Evolutionary conservation across 2,113 vertebrate genomes (phyloP), one percentile per base, ranked within the genome.

Genomic region (Calidris pugnax): DNA sequence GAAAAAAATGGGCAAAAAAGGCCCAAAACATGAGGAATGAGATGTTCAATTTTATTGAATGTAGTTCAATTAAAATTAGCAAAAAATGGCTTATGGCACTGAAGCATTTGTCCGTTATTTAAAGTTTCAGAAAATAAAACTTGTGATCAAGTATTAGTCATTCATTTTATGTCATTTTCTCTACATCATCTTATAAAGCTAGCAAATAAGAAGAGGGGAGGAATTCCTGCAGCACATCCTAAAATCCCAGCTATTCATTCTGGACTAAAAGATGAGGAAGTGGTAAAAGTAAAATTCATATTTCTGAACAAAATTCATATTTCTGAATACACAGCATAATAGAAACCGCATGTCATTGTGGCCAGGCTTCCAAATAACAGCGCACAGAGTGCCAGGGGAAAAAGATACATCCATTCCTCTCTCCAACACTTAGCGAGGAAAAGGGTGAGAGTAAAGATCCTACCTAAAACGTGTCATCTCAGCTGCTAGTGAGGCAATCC

Each of bases 1-100:
- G 12, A 28, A 83, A 57, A 89, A 63, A 39, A 9, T 1, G 0
- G 20, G 4, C 3, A 1, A 0, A 0, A 8, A 82, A 62, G 4
- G 4, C 37, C 10, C 60, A 63, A 59, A 92, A 86, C 7, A 7
- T 23, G 9, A 71, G 12, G 32, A 74, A 33, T 4, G 4, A 84
- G 10, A 84, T 39, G 1, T 66, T 76, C 1, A 32, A 37, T 90
- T 73, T 63, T 55, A 59, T 1, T 55, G 20, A 8, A 71, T 35
- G 5, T 3, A 69, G 67, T 62, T 77, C 50, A 24, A 90, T 60
- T 86, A 75, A 71, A 90, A 80, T 47, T 69, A 62, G 17, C 37
- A 50, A 74, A n/a, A 95, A 95, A 80, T 17, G 5, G 26, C 6
- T 74, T 66, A 33, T 1, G 7, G 28, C 35, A 63, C 27, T 56